phyloP scores from a whole-genome alignment of 2,113 vertebrate species.

The Psammodynastes pulverulentus region DNA sequence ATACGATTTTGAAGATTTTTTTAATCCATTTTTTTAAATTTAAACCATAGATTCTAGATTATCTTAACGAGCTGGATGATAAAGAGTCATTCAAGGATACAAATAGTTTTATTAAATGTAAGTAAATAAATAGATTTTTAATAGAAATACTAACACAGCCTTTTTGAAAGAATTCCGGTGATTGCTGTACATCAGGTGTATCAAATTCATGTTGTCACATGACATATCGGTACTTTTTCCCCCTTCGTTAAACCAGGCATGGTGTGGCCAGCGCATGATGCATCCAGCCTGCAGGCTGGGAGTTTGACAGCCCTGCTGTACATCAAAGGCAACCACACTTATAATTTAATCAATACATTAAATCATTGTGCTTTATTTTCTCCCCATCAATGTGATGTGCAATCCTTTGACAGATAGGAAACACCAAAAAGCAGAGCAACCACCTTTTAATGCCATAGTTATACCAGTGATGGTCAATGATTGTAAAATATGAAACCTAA shows the following conservation, averaged over 20 bases:
- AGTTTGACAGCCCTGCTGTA: too few relatives aligned
- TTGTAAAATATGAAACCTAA: not conserved
- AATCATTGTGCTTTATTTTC: not conserved
- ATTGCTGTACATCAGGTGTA: not conserved
- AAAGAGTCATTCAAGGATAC: not conserved
- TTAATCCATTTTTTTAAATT: not conserved
- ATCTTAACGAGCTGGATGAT: not conserved
- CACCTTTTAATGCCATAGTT: not conserved
- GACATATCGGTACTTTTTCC: too few relatives aligned
- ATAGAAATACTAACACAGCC: not conserved
- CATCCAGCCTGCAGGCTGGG: too few relatives aligned
- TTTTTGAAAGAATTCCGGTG: not conserved
- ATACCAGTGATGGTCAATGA: not conserved
- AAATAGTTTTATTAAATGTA: too few relatives aligned
- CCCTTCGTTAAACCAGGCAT: too few relatives aligned
- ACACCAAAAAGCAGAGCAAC: not conserved
- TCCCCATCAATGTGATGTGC: not conserved
- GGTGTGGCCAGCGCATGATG: too few relatives aligned
- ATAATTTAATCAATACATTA: not conserved
- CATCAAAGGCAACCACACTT: not conserved
- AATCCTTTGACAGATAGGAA: not conserved
- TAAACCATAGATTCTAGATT: too few relatives aligned
- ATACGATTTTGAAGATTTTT: not conserved
- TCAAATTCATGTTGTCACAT: too few relatives aligned
- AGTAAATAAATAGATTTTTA: not conserved